Evolutionary conservation across 2,888 invertebrate genomes (phyloP), one percentile per base, ranked within the genome.

Genomic region (Xanthia togata): DNA sequence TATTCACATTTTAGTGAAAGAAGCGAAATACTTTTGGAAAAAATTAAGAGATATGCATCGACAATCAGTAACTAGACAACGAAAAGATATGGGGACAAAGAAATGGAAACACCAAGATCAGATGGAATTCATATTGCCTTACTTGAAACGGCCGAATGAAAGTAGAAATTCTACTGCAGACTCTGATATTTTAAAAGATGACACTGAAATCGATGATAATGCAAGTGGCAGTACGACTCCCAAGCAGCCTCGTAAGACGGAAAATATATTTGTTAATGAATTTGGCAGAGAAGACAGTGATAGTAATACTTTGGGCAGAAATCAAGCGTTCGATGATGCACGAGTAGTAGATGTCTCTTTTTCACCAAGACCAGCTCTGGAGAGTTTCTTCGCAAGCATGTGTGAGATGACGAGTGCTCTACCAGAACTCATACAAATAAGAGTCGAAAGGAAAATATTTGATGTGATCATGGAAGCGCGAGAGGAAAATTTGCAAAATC

Each of bases 391-490:
- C 57, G 57, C 79, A 41, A 79, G 79, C 41, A 79, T 79, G 79
- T 79, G 79, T 68, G 79, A 79, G 26, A 79, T 79, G 79, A 79
- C 79, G 14, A 64, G 79, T 44, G 17, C 67, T 20, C 41, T 79
- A 62, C 79, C 79, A 53, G 79, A 79, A 76, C 63, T 76, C 11
- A 76, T 81, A 31, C 79, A 79, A 57, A 79, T 79, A 41, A 81
- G 79, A 76, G 60, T 79, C n/a, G 82, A 79, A 76, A 79, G 79
- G 50, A 79, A 82, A 81, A 82, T 79, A 69, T 81, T 78, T 50
- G 65, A 83, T 41, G 60, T 81, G 41, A 70, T 79, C 38, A 81
- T 79, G 83, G 70, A 79, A 31, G 74, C 76, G 11, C 64, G 79
- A 59, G 79, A 79, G 35, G 79, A 79, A 68, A 68, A 79, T 76